Evolutionary conservation across 2,113 vertebrate genomes (phyloP), one percentile per base, ranked within the genome.

Genomic region (Choloepus hoffmanni): DNA sequence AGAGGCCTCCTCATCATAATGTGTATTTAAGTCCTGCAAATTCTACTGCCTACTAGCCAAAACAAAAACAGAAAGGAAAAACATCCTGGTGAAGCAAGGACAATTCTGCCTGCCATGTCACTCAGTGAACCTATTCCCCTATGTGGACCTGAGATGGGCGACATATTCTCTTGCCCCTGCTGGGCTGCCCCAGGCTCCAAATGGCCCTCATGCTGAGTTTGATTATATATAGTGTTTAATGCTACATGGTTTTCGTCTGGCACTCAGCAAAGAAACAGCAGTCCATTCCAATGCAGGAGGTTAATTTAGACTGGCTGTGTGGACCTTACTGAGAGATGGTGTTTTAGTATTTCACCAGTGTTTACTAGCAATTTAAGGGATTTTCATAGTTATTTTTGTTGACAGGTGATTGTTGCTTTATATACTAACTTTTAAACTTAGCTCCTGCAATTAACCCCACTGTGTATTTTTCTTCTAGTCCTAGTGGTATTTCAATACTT

Each of bases 351-450:
- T 58, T 76, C 33, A 30, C 28, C 36, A 58, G 23, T 55, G 4
- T 58, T 58, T 33, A 14, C 65, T 14, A 28, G n/a, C 21, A 21
- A 50, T 23, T 45, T 19, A 63, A 76, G 78, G 60, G 23, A 55
- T 55, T 95, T 93, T 40, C 63, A 45, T 72, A 48, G 30, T 53
- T 72, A 19, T 79, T 95, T 85, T 82, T 90, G 33, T 62, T 78
- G 26, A 74, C 50, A 73, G 23, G n/a, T 67, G 53, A 60, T 78
- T 33, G 12, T 88, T 79, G 6, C 36, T 92, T 92, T 86, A 58
- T 19, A n/a, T 92, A 58, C 48, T 90, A 79, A 90, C 88, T 88
- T 84, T 84, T 89, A 85, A 68, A 62, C 50, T 76, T 79, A 76
- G 89, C 73, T 55, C 19, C 33, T 85, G 19, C 18, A 77, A 13